phyloP scores from a whole-genome alignment of 2,888 invertebrate genomes.

The Lissocephala sabroskyi region DNA sequence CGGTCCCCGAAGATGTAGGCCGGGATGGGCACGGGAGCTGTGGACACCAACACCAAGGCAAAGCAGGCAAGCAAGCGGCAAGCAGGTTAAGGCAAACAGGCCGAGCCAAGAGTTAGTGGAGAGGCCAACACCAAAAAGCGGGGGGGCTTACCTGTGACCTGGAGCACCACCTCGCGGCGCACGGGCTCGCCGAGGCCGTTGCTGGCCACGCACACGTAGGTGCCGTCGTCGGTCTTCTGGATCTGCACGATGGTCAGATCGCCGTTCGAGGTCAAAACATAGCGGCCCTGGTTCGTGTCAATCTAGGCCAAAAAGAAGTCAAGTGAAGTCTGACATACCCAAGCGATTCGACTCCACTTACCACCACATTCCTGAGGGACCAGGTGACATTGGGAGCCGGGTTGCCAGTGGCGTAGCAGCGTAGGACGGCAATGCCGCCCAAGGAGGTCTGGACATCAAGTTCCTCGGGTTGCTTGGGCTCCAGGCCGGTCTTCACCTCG shows the following conservation, averaged over 20 bases:
- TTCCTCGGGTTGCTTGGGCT: conserved; percentile 74
- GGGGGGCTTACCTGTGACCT: conserved; percentile 80
- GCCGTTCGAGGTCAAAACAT: conserved; percentile 80
- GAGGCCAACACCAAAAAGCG: conserved; percentile 37
- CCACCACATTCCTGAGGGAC: conserved; percentile 81
- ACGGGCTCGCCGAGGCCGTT: conserved; percentile 83
- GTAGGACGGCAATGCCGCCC: conserved; percentile 82
- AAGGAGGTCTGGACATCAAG: conserved; percentile 79
- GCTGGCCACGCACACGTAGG: conserved; percentile 88
- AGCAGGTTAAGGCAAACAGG: conserved; percentile 25
- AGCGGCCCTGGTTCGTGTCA: conserved; percentile 81
- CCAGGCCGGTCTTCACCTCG: conserved; percentile 69
- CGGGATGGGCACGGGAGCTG: conserved; percentile 61
- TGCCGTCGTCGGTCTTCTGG: conserved; percentile 85
- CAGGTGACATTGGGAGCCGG: conserved; percentile 86
- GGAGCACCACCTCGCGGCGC: conserved; percentile 79
- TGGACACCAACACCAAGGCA: conserved; percentile 20
- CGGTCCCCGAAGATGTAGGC: conserved; percentile 81
- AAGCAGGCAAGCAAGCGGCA: conserved; percentile 21
- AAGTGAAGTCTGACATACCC: not conserved
- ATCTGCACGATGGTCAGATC: conserved; percentile 88
- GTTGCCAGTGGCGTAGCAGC: conserved; percentile 83
- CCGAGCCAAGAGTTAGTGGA: conserved; percentile 38
- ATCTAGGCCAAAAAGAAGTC: conserved; percentile 74
- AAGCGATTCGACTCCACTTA: conserved; percentile 71